Base-by-base conservation (phyloP, 2,113 vertebrate species). In the Bos indicus region DNA sequence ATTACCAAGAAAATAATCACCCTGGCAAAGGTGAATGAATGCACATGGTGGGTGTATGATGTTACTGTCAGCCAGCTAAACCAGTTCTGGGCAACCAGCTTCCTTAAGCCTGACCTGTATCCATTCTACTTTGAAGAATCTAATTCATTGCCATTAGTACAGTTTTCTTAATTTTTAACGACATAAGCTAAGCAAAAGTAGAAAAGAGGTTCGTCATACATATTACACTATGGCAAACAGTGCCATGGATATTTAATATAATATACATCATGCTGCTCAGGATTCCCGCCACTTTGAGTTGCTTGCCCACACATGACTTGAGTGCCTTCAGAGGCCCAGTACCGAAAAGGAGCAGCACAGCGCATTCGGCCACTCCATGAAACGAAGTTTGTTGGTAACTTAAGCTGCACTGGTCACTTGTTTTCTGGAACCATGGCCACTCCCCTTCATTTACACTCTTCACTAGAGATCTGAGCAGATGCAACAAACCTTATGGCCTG, bases 121-220 rank as follows among this genome's bases (percentile, higher is more conserved):
- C 56, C n/a, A 40, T 64, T 90, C 56, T 83, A 46, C 52, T 52
- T 57, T 19, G 43, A 82, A 96, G 26, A 59, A n/a, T 15, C 25
- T 46, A 64, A 80, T 59, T 95, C n/a, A 88, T 0, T 84, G 30
- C 19, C 78, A 33, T 36, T 28, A 62, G 10, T 26, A 74, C 5
- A 81, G 40, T 84, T 96, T 90, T 95, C 91, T 56, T 92, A 59
- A 51, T 52, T 86, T 90, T 89, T 52, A 77, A 78, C n/a, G 48
- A 25, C 19, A 52, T 46, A 57, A 87, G 7, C 67, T 28, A 94
- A 9, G 23, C 26, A 78, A 62, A 78, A 90, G 40, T 25, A 86
- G 54, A 64, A 93, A 90, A 62, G 46, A 5, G 54, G 10, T 16
- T 77, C 15, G 28, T 40, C 30, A 8, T n/a, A 30, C 26, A 51